Percentiles rank a stretch among this genome's conserved stretches.
These are phyloP conservation scores for Brachyptera risi DNA, from an alignment of 2,888 invertebrate genomes.

Conservation along the genomic window DNA sequence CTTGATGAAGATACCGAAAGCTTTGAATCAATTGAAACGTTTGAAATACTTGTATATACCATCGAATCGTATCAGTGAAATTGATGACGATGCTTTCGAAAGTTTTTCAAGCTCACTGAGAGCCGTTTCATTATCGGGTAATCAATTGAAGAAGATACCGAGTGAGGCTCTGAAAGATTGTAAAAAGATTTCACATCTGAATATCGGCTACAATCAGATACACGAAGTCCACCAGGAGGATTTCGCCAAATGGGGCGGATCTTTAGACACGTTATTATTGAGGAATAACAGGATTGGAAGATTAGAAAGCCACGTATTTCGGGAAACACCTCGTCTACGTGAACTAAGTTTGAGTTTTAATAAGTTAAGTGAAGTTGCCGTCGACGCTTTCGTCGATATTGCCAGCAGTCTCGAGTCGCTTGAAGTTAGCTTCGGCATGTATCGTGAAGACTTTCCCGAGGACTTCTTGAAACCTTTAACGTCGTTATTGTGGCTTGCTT, in stretches of 20 bases:
- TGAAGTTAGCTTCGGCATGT: constrained; percentile 81
- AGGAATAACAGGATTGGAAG: constrained; percentile 78
- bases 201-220: constrained; percentile 84
- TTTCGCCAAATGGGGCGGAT: constrained; percentile 73
- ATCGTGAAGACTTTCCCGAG: constrained; percentile 72
- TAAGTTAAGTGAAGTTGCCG: constrained; percentile 75
- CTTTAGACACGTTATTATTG: constrained; percentile 73
- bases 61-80: constrained; percentile 66
- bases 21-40: constrained; percentile 61
- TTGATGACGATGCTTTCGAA: constrained; percentile 59
- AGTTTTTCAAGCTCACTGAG: constrained; percentile 60
- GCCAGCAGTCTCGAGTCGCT: constrained; percentile 72
- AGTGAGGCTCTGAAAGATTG: constrained; percentile 64
- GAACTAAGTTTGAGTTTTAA: constrained; percentile 91
- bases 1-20: constrained; percentile 64
- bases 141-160: constrained; percentile 71
- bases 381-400: constrained; percentile 73
- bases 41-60: constrained; percentile 79
- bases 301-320: constrained; percentile 63
- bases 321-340: constrained; percentile 68
- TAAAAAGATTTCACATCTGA: constrained; percentile 75
- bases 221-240: constrained; percentile 70
- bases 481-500: constrained; percentile 74
- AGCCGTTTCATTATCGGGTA: constrained; percentile 76
- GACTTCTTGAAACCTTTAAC: constrained; percentile 69